phyloP scores from a whole-genome alignment of 2,888 invertebrate species.

The Nephrotoma appendiculata region DNA sequence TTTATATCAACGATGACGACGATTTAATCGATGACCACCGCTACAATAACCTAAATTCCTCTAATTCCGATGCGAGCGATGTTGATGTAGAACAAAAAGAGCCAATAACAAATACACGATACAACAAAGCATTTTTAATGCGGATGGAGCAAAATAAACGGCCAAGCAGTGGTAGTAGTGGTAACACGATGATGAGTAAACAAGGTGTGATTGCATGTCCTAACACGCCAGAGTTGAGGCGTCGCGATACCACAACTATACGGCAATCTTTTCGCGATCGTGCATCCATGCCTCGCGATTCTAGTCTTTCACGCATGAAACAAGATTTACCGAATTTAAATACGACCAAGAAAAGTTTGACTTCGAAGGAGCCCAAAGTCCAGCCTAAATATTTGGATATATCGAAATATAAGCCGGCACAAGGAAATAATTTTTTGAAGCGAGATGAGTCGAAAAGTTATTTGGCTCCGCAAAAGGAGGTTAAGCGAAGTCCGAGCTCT shows the following conservation, averaged over 20 bases:
- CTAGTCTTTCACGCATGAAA: conserved; percentile 29
- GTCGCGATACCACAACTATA: conserved; percentile 26
- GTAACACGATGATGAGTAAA: conserved; percentile 7
- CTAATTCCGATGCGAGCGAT: conserved; percentile 36
- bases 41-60: conserved; percentile 9
- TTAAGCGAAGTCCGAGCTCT: conserved; percentile 31
- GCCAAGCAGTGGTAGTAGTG: conserved; percentile 19
- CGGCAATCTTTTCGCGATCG: conserved; percentile 18
- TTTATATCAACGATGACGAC: conserved; percentile 33
- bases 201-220: conserved; percentile 33
- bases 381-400: conserved; percentile 43
- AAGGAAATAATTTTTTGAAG: conserved; percentile 34
- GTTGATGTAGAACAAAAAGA: conserved; percentile 30
- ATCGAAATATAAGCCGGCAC: conserved; percentile 42
- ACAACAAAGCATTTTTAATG: conserved; percentile 60
- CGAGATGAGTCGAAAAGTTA: conserved; percentile 40
- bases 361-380: conserved; percentile 21
- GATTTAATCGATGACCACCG: conserved; percentile 18
- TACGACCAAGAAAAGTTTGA: conserved; percentile 29
- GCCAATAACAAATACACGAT: conserved; percentile 40
- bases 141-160: conserved; percentile 35
- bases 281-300: conserved; percentile 31
- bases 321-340: conserved; percentile 31
- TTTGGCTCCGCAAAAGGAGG: conserved; percentile 18
- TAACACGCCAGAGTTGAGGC: conserved; percentile 40